Base-by-base conservation (phyloP, 2,888 invertebrate genomes). In the Diarsia mendica region DNA sequence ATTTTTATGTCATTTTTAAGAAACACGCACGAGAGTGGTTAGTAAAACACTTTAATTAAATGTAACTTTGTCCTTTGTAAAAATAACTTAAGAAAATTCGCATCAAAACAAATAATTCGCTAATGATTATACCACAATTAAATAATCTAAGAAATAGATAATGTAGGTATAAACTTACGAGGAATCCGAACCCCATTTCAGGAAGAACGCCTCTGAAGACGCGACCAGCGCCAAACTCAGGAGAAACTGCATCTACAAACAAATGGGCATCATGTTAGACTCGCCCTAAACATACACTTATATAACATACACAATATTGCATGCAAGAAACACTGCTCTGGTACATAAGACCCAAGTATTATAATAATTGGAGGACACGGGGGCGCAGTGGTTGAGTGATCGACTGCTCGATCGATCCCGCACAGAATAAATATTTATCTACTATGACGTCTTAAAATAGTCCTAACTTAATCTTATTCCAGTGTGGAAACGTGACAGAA, bases 121-220 rank as follows among this genome's bases (percentile, higher is more conserved):
- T 61, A 4, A 23, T 48, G 72, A 49, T 55, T 15, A 11, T 15
- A 60, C 9, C 3, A 33, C 23, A 33, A 44, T 33, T 49, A 63
- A 44, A 20, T 15, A 15, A 8, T 46, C 9, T 33, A 20, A 39
- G 33, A 20, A 68, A 49, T 55, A 0, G 33, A 64, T n/a, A 3
- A 3, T 5, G 46, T 28, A 28, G 28, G 28, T 39, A 28, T 20
- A 49, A 44, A 96, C 96, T 90, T 94, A 97, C 97, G 95, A 89
- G 66, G 96, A 92, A 83, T 96, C 96, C 39, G 96, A 95, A 58
- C 97, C 96, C 97, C 97, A 97, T 88, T 96, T 96, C 74, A 97
- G 89, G 90, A 97, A 97, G 88, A 97, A 97, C 0, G 95, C 97
- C 68, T 97, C 95, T 5, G 96, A 92, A 1, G 95, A 92, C n/a